A percentile compares a stretch with the other conserved stretches of the same genome.
phyloP scores from a whole-genome alignment of 30 jellyfish, hydroid and myxozoan genomes.

The Hydractinia echinata region DNA sequence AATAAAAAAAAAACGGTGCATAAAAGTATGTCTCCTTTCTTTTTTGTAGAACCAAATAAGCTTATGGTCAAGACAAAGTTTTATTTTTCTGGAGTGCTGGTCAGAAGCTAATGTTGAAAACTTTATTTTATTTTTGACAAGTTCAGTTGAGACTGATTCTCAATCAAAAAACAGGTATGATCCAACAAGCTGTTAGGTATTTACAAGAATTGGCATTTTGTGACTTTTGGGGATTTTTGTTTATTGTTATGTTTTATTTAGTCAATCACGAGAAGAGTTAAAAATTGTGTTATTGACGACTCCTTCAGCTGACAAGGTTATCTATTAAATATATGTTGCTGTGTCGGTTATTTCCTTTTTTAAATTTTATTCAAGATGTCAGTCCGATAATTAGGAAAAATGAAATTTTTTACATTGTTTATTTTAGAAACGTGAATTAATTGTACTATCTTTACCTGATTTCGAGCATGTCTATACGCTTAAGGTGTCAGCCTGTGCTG shows the following conservation, averaged over 20 bases:
- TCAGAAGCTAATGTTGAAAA: conserved; percentile 58
- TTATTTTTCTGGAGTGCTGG: conserved; percentile 41
- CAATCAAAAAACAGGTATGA: conserved; percentile 4
- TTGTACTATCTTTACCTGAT: conserved; percentile 80
- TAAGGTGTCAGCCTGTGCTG: conserved; percentile 75
- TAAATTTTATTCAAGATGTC: no score
- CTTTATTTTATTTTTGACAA: conserved; percentile 60
- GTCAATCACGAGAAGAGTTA: conserved; percentile 56
- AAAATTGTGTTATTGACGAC: conserved; percentile 72
- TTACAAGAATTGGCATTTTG: not conserved
- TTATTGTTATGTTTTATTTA: conserved; percentile 26
- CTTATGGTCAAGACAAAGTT: conserved; percentile 46
- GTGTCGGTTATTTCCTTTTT: not conserved
- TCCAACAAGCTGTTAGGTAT: no score
- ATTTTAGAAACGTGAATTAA: conserved; percentile 59
- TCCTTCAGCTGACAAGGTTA: conserved; percentile 19
- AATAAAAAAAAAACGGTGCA: not conserved
- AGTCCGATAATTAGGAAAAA: not conserved
- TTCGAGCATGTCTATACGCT: conserved; percentile 87
- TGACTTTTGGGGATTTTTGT: not conserved
- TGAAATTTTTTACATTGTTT: not conserved
- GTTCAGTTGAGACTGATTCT: conserved; percentile 51
- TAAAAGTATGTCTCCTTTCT: not conserved
- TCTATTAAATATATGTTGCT: not conserved
- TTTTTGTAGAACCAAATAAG: conserved; percentile 52